These are phyloP conservation scores for Phyllostomus hastatus DNA, from an alignment of 2,113 vertebrate species.

Conservation along the genomic window DNA sequence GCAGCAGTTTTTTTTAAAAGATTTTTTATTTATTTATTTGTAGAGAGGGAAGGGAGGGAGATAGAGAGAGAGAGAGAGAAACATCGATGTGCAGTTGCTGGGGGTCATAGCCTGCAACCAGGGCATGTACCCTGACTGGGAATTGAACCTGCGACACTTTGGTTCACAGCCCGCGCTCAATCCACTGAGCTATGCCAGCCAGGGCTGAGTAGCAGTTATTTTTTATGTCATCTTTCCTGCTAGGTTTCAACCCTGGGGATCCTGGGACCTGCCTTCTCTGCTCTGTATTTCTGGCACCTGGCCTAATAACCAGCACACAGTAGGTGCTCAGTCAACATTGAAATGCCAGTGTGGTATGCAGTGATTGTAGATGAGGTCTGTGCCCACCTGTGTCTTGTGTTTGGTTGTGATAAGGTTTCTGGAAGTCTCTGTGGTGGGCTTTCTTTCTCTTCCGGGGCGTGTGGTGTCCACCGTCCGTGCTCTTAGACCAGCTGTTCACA, in stretches of 20 bases:
- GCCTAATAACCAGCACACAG: neutral
- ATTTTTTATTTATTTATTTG: too few relatives aligned
- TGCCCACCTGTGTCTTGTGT: neutral
- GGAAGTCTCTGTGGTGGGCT: neutral
- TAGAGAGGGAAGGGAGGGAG: too few relatives aligned
- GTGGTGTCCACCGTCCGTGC: neutral
- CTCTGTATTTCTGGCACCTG: neutral
- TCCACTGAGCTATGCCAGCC: too few relatives aligned
- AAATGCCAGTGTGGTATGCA: neutral
- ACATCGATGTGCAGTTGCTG: too few relatives aligned
- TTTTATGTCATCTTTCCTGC: neutral
- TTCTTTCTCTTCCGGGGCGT: neutral
- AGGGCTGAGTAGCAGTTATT: accelerated
- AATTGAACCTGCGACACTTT: too few relatives aligned
- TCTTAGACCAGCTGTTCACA: accelerated
- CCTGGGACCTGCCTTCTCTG: neutral
- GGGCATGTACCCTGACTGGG: too few relatives aligned
- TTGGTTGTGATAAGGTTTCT: neutral
- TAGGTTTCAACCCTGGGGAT: neutral
- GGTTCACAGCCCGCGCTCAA: too few relatives aligned
- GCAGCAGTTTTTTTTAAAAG: neutral
- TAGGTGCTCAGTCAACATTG: accelerated
- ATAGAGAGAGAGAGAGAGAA: too few relatives aligned
- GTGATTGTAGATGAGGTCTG: neutral
- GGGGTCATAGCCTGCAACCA: too few relatives aligned